Evolutionary conservation across 2,888 invertebrate genomes (phyloP), one percentile per base, ranked within the genome.

Genomic region (Ectropis crepuscularia): DNA sequence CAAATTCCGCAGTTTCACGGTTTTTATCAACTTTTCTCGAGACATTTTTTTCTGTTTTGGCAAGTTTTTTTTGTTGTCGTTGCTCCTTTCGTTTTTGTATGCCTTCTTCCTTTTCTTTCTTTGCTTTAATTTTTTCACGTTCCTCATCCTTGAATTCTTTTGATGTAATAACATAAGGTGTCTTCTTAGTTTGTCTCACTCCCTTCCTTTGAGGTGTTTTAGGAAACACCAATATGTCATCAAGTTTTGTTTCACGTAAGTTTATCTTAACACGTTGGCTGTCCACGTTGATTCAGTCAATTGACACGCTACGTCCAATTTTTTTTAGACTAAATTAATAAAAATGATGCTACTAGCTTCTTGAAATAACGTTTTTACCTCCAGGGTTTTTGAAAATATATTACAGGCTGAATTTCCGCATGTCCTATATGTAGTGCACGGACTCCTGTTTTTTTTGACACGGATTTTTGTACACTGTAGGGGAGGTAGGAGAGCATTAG

Each of bases 171-270:
- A 67, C 67, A 65, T 61, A 69, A 45, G 67, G 61, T 6, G 67
- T 42, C 50, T 47, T 67, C 10, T 59, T 60, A 43, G 43, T 54
- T 43, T 70, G 58, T 53, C 53, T 68, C 16, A 54, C 45, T 48
- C 61, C 62, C 51, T 70, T 70, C 53, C 61, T 58, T 65, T 49
- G 50, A n/a, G 66, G 63, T 57, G 66, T 61, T 66, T 63, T 69
- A 37, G 65, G 65, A 49, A 68, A 48, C 47, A 68, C 42, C n/a
- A 68, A 39, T 46, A 68, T 47, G 11, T 68, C 60, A 6, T 57
- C 51, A 50, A 65, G 42, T 58, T 61, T 64, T 37, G 58, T 55
- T 59, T 53, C 10, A 39, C 47, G 47, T 41, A 39, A 49, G 39
- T 43, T 55, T 55, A 16, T 37, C 48, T 47, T 49, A 51, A 16